Evolutionary conservation across 2,113 vertebrate species (phyloP).

Genomic region (Stomatorhinus ivindoensis): DNA sequence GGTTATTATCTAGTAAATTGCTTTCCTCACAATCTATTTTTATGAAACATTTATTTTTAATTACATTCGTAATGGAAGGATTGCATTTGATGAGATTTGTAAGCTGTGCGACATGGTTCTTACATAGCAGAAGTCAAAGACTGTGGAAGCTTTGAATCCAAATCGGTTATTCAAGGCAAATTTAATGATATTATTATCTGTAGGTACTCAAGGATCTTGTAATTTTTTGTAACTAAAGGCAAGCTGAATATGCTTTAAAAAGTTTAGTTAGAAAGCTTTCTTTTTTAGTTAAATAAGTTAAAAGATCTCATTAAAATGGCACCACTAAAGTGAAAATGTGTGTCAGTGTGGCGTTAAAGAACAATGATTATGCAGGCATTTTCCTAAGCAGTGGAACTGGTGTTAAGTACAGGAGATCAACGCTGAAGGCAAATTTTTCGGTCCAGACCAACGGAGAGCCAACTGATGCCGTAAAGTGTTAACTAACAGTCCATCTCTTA

Average conservation of each 20-base stretch:
- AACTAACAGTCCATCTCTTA: not conserved
- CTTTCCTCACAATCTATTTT: not conserved
- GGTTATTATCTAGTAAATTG: not conserved
- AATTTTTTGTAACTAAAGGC: not conserved
- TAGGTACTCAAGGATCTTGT: not conserved
- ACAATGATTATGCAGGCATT: not conserved
- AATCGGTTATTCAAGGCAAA: not conserved
- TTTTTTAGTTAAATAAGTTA: slow-evolving; percentile 4
- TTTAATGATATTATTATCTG: not conserved
- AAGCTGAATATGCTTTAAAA: not conserved
- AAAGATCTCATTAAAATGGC: not conserved
- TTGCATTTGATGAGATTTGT: slow-evolving; percentile 8
- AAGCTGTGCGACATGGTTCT: not conserved
- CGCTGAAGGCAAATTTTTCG: not conserved
- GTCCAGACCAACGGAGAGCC: not conserved
- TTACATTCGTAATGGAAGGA: not conserved
- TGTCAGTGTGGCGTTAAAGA: not conserved
- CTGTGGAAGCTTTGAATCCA: not conserved
- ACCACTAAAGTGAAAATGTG: not conserved
- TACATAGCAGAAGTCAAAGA: not conserved
- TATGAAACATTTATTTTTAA: not conserved
- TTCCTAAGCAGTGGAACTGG: not conserved
- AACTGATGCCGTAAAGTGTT: not conserved
- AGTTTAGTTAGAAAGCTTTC: not conserved
- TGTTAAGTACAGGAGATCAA: not conserved